Conservation (phyloP, 2,888 invertebrate genomes). For the Drosophila paranaensis region DNA sequence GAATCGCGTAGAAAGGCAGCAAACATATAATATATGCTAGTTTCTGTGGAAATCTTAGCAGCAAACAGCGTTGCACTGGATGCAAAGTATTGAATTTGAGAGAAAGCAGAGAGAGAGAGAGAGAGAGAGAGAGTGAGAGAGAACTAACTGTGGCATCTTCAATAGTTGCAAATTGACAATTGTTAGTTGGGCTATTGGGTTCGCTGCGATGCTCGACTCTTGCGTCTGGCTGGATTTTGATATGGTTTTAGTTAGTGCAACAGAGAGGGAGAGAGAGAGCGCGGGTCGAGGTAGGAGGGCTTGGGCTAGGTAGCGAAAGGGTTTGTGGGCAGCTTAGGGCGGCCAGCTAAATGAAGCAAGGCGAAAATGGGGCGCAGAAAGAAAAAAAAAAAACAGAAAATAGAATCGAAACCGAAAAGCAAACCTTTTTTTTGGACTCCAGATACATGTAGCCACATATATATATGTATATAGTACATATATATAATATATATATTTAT, state of each 20-base stretch:
- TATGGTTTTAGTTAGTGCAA: conserved; percentile 21
- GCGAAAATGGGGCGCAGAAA: conserved; percentile 51
- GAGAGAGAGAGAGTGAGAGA: background rate
- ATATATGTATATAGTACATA: background rate
- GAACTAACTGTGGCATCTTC: conserved; percentile 2
- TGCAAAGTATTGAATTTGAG: conserved; percentile 1
- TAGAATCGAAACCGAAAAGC: conserved; percentile 22
- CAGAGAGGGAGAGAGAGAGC: background rate
- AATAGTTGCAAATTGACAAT: conserved; percentile 44
- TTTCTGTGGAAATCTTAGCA: background rate
- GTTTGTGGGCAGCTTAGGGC: conserved; percentile 9
- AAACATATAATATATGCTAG: background rate
- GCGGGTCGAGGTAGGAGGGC: background rate
- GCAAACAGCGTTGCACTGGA: background rate
- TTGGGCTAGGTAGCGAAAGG: conserved; percentile 6
- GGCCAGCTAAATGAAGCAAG: conserved; percentile 57
- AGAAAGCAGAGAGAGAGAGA: background rate
- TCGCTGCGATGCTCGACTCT: conserved; percentile 5
- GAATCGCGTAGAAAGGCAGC: background rate
- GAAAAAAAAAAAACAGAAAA: background rate
- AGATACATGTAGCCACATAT: conserved; percentile 11
- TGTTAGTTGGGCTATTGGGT: conserved; percentile 29
- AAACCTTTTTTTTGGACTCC: conserved; percentile 40
- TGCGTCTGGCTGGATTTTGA: conserved; percentile 19
- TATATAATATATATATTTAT: conserved; percentile 10